Conservation (phyloP, 2,888 invertebrate genomes). For the Cryptocephalus moraei region DNA sequence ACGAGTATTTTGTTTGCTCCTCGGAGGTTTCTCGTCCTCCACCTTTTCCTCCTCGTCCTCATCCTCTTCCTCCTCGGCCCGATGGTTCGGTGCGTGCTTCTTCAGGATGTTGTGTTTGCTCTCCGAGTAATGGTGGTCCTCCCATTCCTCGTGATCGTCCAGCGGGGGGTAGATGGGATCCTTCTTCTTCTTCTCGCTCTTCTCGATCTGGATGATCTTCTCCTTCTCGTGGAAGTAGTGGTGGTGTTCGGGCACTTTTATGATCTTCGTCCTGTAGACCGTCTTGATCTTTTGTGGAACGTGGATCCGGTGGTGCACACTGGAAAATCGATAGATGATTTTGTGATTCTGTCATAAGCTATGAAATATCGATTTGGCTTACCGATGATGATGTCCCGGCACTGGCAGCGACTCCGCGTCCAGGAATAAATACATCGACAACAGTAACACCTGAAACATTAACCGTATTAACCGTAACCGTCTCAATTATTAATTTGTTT, state of each 20-base stretch:
- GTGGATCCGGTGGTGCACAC: constrained; percentile 31
- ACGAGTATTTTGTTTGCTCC: too few species aligned
- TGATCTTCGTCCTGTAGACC: constrained; percentile 32
- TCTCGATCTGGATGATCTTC: constrained; percentile 21
- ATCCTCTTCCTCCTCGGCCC: too few species aligned
- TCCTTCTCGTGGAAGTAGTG: constrained; percentile 32
- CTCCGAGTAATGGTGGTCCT: constrained; percentile 1
- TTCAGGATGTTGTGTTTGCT: constrained; percentile 10
- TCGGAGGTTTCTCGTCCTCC: too few species aligned
- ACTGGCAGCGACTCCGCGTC: constrained; percentile 3
- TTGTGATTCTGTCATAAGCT: too few species aligned
- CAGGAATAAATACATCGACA: constrained; percentile 5
- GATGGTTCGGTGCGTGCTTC: constrained; percentile 3
- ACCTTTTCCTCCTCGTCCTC: too few species aligned
- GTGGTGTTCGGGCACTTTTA: constrained; percentile 35
- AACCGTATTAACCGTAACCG: too few species aligned
- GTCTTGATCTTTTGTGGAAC: constrained; percentile 33
- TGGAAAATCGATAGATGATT: too few species aligned
- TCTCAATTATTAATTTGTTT: neutral
- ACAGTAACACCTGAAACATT: constrained; percentile 8
- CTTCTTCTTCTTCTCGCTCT: constrained; percentile 13
- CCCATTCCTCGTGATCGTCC: neutral
- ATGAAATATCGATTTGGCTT: constrained; percentile 4
- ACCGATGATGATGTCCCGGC: constrained; percentile 13
- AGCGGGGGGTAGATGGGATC: constrained; percentile 13